phyloP scores from a whole-genome alignment of 2,113 vertebrate species.

The Rhineura floridana region DNA sequence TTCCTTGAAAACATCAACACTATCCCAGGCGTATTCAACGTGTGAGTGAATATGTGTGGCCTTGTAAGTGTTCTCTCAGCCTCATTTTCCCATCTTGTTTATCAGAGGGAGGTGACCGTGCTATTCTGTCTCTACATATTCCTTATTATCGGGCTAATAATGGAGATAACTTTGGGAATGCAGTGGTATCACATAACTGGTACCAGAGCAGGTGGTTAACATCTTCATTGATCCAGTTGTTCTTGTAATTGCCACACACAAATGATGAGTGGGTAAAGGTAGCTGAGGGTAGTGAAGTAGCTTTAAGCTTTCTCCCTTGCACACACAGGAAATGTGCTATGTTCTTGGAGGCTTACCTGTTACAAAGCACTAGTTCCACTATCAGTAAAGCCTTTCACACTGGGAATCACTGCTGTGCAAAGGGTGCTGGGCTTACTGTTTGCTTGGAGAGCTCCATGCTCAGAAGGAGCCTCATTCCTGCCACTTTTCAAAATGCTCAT shows the following conservation, averaged over 20 bases:
- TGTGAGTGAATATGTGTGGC: no score
- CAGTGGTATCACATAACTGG: background rate
- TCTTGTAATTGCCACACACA: background rate
- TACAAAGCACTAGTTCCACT: constrained; percentile 39
- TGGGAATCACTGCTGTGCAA: constrained; percentile 22
- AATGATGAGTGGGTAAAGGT: no score
- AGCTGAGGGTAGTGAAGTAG: background rate
- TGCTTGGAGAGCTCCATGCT: constrained; percentile 41
- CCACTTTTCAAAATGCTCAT: constrained; percentile 31
- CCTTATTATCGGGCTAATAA: no score
- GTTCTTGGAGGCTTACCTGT: constrained; percentile 65
- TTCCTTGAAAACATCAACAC: no score
- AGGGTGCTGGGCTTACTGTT: constrained; percentile 41
- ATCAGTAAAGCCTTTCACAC: constrained; percentile 35
- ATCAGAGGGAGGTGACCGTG: no score
- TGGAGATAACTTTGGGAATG: background rate
- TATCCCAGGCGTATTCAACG: no score
- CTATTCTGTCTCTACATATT: no score
- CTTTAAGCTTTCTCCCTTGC: background rate
- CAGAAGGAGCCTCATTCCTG: constrained; percentile 16
- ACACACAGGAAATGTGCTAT: constrained; percentile 20
- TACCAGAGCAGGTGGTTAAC: background rate
- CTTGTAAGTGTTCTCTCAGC: no score
- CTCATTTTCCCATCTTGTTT: no score
- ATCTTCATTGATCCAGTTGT: background rate